Evolutionary conservation across 2,888 invertebrate genomes (phyloP), one percentile per base, ranked within the genome.

Genomic region (Periphyllus acericola): DNA sequence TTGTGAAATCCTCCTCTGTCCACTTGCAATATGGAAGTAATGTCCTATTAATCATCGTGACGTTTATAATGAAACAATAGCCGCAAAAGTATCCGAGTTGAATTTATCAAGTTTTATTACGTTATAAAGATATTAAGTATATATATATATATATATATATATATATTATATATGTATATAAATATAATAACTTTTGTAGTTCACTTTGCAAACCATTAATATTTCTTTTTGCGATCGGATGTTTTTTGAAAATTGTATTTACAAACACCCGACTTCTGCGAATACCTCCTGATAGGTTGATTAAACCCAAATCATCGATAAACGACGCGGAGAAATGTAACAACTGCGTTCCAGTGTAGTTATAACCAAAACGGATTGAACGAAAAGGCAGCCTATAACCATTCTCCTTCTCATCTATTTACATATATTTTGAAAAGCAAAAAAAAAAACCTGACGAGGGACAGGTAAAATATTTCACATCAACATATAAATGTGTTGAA

Each of bases 101-200:
- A 80, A 80, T 87, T 87, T 87, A 87, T 87, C 86, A 87, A 87
- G 80, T 87, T 87, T 80, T 87, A 87, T 87, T 87, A 74, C 86
- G 72, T 87, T 87, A 71, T 55, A 80, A 72, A 80, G 80, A 87
- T 87, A 79, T 86, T 78, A 85, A 78, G 68, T 76, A 17, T 32
- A 46, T 71, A 71, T 66, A 25, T 66, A 25, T 66, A 66, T 66
- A 66, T 52, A 55, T 83, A 40, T 40, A 60, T 75, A 36, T 36
- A 40, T 60, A 14, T 79, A 55, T 79, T 40, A 60, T 75, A 36
- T 36, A 40, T 60, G 25, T 79, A 55, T 79, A 68, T 25, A 17
- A 34, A 36, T 74, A 36, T 74, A 74, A 74, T 83, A 55, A 75
- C 40, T 66, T 83, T 66, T 75, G 52, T 36, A 74, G 72, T 34